Evolutionary conservation across 2,797 vertebrate genomes (phyloP), one percentile per base, ranked within the genome.

Genomic region (Coccyzus lansbergi): DNA sequence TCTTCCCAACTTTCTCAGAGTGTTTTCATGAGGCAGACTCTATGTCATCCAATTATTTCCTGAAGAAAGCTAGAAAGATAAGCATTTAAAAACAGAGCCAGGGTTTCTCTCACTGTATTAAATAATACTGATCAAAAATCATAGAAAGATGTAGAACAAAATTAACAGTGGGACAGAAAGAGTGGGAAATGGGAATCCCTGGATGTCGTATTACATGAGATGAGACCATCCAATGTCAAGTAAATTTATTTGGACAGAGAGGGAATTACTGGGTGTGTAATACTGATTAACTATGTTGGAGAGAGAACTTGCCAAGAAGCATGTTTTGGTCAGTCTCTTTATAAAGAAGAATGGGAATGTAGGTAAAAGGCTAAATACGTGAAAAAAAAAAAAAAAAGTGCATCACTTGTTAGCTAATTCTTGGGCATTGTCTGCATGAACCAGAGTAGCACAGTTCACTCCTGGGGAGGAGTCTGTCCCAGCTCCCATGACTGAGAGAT

Each of bases 241-340:
- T 31, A 80, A 88, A 96, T 86, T 86, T 96, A 86, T 90, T 94
- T 95, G 93, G 94, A 86, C 71, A n/a, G 52, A 86, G 64, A 88
- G 55, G 71, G 90, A 96, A 95, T 96, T 95, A 91, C 92, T 94
- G 94, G 93, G 96, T 97, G 94, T 95, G 93, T 96, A 95, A 95
- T 88, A 88, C 82, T 95, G 94, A 94, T 97, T 95, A 96, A 84
- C 94, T 95, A 96, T 96, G 93, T 67, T 95, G 92, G 87, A 95
- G 83, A 85, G 87, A 94, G 80, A 77, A 80, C 52, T 94, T 93
- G 95, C 91, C 95, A 95, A 97, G 80, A 59, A 90, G 76, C 36
- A 1, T 94, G 92, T 95, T 95, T 95, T 97, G 93, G 91, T 94
- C 94, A 95, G 93, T 53, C 53, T 91, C 67, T 91, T 92, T 80